Percentiles rank a stretch among this genome's conserved stretches.
These are phyloP conservation scores for Tinea trinotella DNA, from an alignment of 2,888 invertebrate species.

Conservation along the genomic window DNA sequence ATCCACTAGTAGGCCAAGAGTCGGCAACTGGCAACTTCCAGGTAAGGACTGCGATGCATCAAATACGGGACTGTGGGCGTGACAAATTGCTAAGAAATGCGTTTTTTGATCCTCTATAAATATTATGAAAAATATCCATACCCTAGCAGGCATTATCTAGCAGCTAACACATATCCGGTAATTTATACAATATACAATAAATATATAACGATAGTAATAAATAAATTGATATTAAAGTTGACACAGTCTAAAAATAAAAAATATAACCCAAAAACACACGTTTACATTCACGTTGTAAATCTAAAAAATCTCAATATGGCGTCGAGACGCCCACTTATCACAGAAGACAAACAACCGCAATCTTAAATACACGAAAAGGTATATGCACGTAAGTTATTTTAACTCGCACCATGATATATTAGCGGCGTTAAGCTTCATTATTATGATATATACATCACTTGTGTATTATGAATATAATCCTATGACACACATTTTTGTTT, in stretches of 20 bases:
- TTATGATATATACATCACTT: background rate
- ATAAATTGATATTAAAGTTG: background rate
- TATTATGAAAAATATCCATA: no score
- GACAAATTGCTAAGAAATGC: no score
- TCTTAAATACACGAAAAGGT: constrained; percentile 15
- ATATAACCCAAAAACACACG: background rate
- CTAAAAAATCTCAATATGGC: background rate
- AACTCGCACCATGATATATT: constrained; percentile 5
- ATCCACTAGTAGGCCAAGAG: no score
- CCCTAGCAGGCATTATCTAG: no score
- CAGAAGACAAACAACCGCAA: constrained; percentile 1
- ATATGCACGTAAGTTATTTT: constrained; percentile 12
- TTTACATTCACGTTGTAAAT: background rate
- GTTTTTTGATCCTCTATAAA: no score
- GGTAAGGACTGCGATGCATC: no score
- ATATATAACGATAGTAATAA: no score
- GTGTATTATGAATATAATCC: background rate
- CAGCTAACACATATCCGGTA: no score
- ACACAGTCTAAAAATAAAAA: background rate
- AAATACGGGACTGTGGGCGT: no score
- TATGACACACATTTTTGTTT: background rate
- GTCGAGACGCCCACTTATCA: constrained; percentile 16
- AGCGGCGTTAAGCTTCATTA: background rate
- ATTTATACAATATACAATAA: no score
- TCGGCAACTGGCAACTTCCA: no score